Evolutionary conservation across 1,140 invertebrate genomes (phyloP), one percentile per base, ranked within the genome.

Genomic region (Drosophila fuyamai): DNA sequence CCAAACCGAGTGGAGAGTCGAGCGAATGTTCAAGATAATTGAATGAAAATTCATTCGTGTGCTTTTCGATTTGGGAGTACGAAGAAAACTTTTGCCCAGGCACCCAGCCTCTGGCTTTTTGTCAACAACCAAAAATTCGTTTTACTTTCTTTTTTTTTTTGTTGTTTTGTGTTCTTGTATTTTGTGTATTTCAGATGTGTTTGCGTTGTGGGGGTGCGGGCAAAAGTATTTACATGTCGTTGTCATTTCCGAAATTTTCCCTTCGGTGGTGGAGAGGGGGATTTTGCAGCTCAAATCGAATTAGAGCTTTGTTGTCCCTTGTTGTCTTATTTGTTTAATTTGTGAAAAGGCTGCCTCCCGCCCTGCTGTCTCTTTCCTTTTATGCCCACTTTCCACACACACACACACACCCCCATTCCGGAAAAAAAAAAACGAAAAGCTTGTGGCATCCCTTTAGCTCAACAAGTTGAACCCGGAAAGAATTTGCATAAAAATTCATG

Each of bases 31-130:
- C 79, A 77, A 78, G 83, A 88, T 88, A 88, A 88, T 88, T 88
- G 83, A 88, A 88, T 88, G 83, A 88, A 89, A 88, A 89, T 88
- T 88, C 83, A 88, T 88, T 88, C 83, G 84, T 88, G 84, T 88
- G 84, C 79, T 71, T 86, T 86, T 86, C 83, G 83, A 86, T 86
- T 86, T 88, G 58, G 63, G 63, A 68, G 63, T 41, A 32, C 36
- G 47, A 38, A 46, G 65, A 66, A 60, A 81, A 60, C 40, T 76
- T 76, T 79, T 50, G 41, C 38, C 60, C 57, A 10, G 35, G 27
- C n/a, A n/a, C 35, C 32, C 6, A 51, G 40, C 23, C 46, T 51
- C 29, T 51, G 48, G 48, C 43, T 70, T 48, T 74, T 41, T 74
- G 54, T 70, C 63, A 58, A 36, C 32, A 67, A 67, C 65, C 62